Conservation (phyloP, 1,140 invertebrate genomes). For the Kradibia gibbosae region DNA sequence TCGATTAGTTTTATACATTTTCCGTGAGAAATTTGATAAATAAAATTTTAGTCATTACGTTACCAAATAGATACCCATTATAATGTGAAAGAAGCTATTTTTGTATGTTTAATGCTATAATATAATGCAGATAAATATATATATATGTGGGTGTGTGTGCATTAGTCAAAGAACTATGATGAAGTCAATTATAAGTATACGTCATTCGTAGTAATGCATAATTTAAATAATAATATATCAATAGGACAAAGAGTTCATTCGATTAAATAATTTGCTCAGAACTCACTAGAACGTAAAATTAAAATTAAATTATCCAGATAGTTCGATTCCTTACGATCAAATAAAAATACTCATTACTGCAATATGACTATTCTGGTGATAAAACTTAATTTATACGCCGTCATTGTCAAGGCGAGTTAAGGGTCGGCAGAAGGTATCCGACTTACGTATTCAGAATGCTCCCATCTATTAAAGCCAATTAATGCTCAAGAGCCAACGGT, state of each 20-base stretch:
- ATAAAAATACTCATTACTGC: constrained; percentile 7
- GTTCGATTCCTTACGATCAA: too few species aligned
- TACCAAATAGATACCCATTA: too few species aligned
- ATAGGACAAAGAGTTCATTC: too few species aligned
- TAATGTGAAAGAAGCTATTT: too few species aligned
- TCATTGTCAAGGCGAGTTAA: constrained; percentile 18
- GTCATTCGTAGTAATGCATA: neutral
- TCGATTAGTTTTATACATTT: too few species aligned
- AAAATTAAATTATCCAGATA: neutral
- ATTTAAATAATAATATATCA: neutral
- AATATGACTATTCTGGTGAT: constrained; percentile 8
- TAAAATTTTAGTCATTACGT: too few species aligned
- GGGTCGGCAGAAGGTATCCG: neutral
- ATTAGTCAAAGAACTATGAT: neutral
- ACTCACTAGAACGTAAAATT: neutral
- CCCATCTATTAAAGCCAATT: constrained; percentile 30
- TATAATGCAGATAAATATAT: too few species aligned
- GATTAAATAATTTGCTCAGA: constrained; percentile 20
- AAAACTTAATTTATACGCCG: constrained; percentile 45
- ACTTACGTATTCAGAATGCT: too few species aligned
- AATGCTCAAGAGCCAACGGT: neutral
- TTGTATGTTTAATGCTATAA: too few species aligned
- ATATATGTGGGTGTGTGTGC: too few species aligned
- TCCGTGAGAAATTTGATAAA: too few species aligned
- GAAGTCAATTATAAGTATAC: neutral